These are phyloP conservation scores for Falcaria lacertinaria DNA, from an alignment of 2,888 invertebrate species.

Conservation along the genomic window DNA sequence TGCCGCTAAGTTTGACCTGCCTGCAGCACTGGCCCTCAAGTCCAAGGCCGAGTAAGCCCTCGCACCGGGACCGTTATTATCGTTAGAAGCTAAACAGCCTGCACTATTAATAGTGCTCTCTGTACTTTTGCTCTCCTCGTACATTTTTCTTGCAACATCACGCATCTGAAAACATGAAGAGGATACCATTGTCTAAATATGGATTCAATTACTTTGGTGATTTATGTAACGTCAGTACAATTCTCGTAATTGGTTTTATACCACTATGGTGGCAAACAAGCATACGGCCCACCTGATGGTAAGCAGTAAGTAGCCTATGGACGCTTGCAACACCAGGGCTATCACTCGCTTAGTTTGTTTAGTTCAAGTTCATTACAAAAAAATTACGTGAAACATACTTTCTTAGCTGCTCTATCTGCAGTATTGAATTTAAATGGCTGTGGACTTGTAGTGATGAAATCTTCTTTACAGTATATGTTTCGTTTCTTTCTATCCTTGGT, in stretches of 20 bases:
- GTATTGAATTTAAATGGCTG: conserved; percentile 76
- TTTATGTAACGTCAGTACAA: too few species aligned
- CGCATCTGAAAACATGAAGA: conserved; percentile 48
- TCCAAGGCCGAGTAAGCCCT: conserved; percentile 70
- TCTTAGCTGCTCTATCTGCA: conserved; percentile 67
- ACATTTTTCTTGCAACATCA: conserved; percentile 58
- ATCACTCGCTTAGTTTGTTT: too few species aligned
- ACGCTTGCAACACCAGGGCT: too few species aligned
- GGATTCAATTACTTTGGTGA: too few species aligned
- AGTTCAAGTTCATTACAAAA: neutral
- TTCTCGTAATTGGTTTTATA: too few species aligned
- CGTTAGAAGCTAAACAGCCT: conserved; percentile 5
- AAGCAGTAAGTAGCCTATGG: too few species aligned
- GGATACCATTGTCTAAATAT: too few species aligned
- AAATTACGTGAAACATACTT: conserved; percentile 33
- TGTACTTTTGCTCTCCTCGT: conserved; percentile 55
- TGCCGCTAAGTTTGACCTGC: conserved; percentile 83
- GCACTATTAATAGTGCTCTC: conserved; percentile 40
- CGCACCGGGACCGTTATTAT: conserved; percentile 39
- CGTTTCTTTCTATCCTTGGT: conserved; percentile 50
- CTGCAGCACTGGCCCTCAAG: conserved; percentile 49
- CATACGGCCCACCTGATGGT: too few species aligned
- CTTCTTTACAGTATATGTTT: conserved; percentile 48
- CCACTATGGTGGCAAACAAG: too few species aligned
- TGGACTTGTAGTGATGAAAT: conserved; percentile 76